phyloP scores from a whole-genome alignment of 2,797 vertebrate species.

The Lepilemur septentrionalis region DNA sequence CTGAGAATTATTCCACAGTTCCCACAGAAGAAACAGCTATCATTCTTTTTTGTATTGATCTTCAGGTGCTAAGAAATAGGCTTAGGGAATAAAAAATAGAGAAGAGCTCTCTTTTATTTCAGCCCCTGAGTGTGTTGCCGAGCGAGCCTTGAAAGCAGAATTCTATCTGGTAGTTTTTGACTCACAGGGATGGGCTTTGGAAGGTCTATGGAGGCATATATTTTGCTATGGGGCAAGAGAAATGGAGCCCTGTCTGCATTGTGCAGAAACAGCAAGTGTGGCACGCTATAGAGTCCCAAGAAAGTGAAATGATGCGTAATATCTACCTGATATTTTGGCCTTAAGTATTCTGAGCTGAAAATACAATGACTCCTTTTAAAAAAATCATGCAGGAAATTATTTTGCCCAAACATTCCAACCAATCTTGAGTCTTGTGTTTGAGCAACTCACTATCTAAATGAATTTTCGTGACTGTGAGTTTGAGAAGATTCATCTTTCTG shows the following conservation, averaged over 20 bases:
- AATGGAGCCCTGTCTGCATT: not conserved
- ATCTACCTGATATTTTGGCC: not conserved
- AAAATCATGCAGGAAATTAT: not conserved
- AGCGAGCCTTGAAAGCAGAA: not conserved
- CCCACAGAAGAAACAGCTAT: not conserved
- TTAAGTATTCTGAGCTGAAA: not conserved
- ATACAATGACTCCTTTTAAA: not conserved
- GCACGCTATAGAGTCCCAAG: not conserved
- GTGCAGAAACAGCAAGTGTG: not conserved
- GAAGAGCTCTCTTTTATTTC: not conserved
- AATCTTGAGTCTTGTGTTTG: slow-evolving; percentile 5
- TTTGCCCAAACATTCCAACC: not conserved
- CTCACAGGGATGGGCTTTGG: not conserved
- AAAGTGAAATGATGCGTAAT: not conserved
- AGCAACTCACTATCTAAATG: not conserved
- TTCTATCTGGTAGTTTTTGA: not conserved
- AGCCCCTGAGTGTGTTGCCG: not conserved
- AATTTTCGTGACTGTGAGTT: not conserved
- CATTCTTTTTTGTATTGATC: not conserved
- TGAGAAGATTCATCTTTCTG: not conserved
- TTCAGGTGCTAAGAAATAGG: not conserved
- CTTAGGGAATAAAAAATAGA: not conserved
- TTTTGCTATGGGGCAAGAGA: not conserved
- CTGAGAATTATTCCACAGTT: not conserved
- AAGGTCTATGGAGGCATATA: not conserved